Evolutionary conservation across 2,113 vertebrate species (phyloP).

Genomic region (Formicarius rufipectus): DNA sequence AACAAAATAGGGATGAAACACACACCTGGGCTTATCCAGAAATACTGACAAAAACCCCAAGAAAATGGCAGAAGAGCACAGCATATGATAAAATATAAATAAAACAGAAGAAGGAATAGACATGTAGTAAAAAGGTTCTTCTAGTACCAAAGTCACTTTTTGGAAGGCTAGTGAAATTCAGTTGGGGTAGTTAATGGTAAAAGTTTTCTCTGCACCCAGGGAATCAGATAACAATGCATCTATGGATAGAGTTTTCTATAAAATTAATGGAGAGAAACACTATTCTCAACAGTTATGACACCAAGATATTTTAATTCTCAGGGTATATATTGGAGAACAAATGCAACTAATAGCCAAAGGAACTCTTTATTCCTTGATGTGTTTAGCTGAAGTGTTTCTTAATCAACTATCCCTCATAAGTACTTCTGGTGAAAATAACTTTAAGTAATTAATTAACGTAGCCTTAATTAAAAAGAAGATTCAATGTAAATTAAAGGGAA

Average conservation of each 20-base stretch:
- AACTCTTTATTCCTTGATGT: slow-evolving; percentile 28
- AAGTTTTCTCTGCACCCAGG: background rate
- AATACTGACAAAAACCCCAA: background rate
- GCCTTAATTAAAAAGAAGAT: slow-evolving; percentile 37
- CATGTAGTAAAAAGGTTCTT: background rate
- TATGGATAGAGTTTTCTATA: background rate
- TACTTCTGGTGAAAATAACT: background rate
- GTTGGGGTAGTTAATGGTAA: background rate
- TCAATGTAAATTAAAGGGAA: slow-evolving; percentile 17
- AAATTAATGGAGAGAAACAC: background rate
- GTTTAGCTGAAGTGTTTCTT: background rate
- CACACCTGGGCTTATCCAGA: background rate
- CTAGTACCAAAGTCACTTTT: background rate
- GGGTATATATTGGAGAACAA: background rate
- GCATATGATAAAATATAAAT: background rate
- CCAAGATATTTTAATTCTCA: slow-evolving; percentile 18
- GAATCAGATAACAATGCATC: background rate
- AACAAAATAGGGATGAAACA: background rate
- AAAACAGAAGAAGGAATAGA: background rate
- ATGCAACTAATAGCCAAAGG: background rate
- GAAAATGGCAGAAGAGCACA: background rate
- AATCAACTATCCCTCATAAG: slow-evolving; percentile 29
- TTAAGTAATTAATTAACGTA: slow-evolving; percentile 4
- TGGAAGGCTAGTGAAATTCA: background rate
- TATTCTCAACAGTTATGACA: background rate